A percentile compares a stretch with the other conserved stretches of the same genome.
phyloP scores from a whole-genome alignment of 2,797 vertebrate species.

The Cryptoblepharus egeriae region DNA sequence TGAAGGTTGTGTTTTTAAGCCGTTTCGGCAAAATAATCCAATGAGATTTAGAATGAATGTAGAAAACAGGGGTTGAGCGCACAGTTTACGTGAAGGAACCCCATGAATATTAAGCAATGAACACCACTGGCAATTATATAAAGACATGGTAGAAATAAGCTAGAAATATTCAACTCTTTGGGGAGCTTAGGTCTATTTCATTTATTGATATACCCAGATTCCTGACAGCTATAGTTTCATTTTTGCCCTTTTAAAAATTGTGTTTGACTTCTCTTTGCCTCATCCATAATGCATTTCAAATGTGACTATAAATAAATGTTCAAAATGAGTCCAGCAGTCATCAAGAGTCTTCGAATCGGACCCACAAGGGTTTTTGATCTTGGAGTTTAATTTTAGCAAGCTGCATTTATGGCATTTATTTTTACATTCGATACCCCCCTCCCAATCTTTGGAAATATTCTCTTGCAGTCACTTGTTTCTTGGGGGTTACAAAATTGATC shows the following conservation, averaged over 20 bases:
- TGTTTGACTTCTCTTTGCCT: conserved; percentile 36
- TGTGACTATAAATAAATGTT: conserved; percentile 57
- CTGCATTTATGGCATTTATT: conserved; percentile 25
- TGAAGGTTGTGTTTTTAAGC: not conserved
- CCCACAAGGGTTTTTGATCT: not conserved
- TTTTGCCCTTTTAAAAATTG: conserved; percentile 58
- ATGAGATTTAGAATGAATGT: conserved; percentile 24
- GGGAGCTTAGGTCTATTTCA: conserved; percentile 55
- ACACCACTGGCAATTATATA: not conserved
- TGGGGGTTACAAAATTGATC: conserved; percentile 54
- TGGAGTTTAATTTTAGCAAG: conserved; percentile 53
- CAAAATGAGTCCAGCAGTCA: conserved; percentile 49
- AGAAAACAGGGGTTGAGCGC: not conserved
- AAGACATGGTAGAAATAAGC: conserved; percentile 22
- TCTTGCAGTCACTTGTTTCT: conserved; percentile 39
- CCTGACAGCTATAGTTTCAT: conserved; percentile 54
- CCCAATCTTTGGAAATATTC: conserved; percentile 41
- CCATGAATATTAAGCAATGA: conserved; percentile 37
- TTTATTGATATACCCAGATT: conserved; percentile 30
- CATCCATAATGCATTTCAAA: conserved; percentile 52
- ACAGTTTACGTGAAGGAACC: conserved; percentile 44
- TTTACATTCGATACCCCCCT: conserved; percentile 14
- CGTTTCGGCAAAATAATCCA: conserved; percentile 7
- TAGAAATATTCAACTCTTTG: conserved; percentile 47
- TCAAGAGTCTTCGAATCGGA: conserved; percentile 41